Evolutionary conservation across 2,888 invertebrate genomes (phyloP), one percentile per base, ranked within the genome.

Genomic region (Calliscelio sp.): DNA sequence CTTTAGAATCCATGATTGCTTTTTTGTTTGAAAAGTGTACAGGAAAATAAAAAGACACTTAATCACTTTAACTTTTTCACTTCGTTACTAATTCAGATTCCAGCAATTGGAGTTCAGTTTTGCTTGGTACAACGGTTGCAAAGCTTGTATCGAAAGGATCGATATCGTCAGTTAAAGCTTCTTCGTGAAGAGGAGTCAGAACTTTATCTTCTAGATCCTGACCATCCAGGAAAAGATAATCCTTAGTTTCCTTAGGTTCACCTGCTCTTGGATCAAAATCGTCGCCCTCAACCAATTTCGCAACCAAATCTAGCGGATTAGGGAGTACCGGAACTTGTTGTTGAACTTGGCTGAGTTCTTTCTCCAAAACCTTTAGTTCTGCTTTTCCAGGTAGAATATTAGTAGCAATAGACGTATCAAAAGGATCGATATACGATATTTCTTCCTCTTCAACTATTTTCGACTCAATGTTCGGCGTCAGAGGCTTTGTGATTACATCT

Each of bases 81-180:
- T 92, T 89, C 2, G 93, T 93, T 86, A 94, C 94, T 88, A 97
- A 94, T 92, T 97, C 97, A 63, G 96, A 96, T 92, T 97, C 97
- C 0, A 97, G 93, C 20, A 97, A 92, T 90, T 96, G 97, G 0
- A 97, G 92, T 93, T 97, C 97, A 0, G 96, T 95, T 91, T 95
- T 95, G 2, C 97, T 97, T 0, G 97, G 97, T 85, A 95, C 95
- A 51, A 97, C 94, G 61, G 94, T 94, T 0, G 96, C 97, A 88
- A 97, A 96, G 4, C 97, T 97, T 0, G 97, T 97, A 90, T 97
- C 97, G 89, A 97, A 97, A 0, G 97, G 97, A 94, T 97, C 97
- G 35, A 94, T 92, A 86, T 95, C 94, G 66, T 95, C 94, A 35
- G 92, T 92, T 63, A 93, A 90, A 44, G 85, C 65, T 28, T 87